phyloP scores from a whole-genome alignment of 2,113 vertebrate genomes.

The Caloenas nicobarica region DNA sequence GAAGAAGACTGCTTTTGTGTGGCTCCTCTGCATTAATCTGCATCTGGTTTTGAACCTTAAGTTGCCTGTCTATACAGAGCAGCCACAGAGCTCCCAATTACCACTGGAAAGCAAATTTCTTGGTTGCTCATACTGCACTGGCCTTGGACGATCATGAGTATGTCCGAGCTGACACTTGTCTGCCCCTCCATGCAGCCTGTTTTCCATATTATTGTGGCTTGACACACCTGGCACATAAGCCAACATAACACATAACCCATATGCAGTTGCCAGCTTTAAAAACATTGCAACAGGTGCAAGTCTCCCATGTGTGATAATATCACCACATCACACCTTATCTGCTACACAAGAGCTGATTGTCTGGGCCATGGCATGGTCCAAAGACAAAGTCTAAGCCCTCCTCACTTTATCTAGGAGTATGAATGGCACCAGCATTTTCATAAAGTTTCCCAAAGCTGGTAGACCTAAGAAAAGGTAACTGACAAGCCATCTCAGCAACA shows the following conservation, averaged over 20 bases:
- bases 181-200: not conserved
- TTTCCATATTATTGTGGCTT: not conserved
- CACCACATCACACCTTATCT: not conserved
- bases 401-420: not conserved
- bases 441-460: not conserved
- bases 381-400: not conserved
- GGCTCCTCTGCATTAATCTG: not conserved
- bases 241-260: not conserved
- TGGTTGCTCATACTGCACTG: not conserved
- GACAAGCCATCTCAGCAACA: accelerated
- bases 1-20: not conserved
- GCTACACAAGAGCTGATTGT: not conserved
- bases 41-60: not conserved
- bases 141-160: not conserved
- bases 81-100: not conserved
- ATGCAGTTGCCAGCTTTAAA: not conserved
- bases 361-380: no score
- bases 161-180: not conserved
- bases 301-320: not conserved
- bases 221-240: not conserved
- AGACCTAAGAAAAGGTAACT: not conserved
- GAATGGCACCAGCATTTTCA: not conserved
- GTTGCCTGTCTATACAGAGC: not conserved
- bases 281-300: not conserved
- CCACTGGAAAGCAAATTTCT: not conserved